These are phyloP conservation scores for Tenebrosternarchus preto DNA, from an alignment of 2,113 vertebrate genomes.

Conservation along the genomic window DNA sequence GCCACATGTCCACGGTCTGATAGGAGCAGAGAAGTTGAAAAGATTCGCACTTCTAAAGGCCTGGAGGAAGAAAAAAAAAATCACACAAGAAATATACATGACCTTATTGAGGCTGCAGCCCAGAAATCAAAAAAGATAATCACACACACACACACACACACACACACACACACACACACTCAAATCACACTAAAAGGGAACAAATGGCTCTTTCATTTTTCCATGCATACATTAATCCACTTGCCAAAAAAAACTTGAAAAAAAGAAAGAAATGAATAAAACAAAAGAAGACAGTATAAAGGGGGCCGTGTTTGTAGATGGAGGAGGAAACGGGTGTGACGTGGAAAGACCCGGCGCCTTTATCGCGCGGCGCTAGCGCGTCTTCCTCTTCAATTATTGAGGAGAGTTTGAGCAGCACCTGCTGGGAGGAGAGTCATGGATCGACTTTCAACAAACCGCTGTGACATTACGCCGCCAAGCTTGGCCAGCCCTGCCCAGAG, in stretches of 20 bases:
- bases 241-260: constrained; percentile 32
- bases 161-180: not conserved
- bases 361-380: constrained; percentile 76
- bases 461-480: constrained; percentile 85
- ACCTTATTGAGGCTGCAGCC: constrained; percentile 60
- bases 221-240: constrained; percentile 51
- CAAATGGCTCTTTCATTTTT: constrained; percentile 69
- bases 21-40: constrained; percentile 55
- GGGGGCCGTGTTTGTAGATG: constrained; percentile 77
- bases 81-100: constrained; percentile 55
- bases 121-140: constrained; percentile 58
- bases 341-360: constrained; percentile 71
- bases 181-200: constrained; percentile 58
- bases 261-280: constrained; percentile 67
- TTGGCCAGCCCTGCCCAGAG: constrained; percentile 77
- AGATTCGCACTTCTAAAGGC: constrained; percentile 44
- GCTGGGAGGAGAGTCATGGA: constrained; percentile 90
- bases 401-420: constrained; percentile 90
- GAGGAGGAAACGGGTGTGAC: constrained; percentile 78
- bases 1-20: constrained; percentile 55
- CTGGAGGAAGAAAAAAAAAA: not conserved
- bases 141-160: not conserved
- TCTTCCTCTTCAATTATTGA: constrained; percentile 93
- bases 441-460: constrained; percentile 88
- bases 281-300: constrained; percentile 64